phyloP scores from a whole-genome alignment of 2,888 invertebrate genomes.

The Drosophila multiciliata region DNA sequence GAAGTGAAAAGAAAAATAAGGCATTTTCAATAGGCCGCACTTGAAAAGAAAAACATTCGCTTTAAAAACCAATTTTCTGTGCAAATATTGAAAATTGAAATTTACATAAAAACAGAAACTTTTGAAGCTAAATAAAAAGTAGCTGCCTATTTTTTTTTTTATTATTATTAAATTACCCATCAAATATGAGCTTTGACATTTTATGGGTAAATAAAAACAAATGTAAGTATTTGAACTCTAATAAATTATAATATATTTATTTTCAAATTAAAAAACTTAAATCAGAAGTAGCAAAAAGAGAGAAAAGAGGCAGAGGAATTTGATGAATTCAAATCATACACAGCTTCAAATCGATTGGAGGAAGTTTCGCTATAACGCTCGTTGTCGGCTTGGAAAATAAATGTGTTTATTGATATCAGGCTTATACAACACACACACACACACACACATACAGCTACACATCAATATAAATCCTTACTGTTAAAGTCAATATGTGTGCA shows the following conservation, averaged over 20 bases:
- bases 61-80: slow-evolving; percentile 59
- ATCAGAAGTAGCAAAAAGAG: background rate
- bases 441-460: slow-evolving; percentile 11
- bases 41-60: slow-evolving; percentile 40
- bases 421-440: slow-evolving; percentile 18
- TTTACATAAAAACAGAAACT: slow-evolving; percentile 13
- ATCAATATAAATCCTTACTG: slow-evolving; percentile 66
- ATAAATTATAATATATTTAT: background rate
- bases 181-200: background rate
- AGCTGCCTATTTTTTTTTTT: background rate
- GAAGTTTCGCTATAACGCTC: slow-evolving; percentile 8
- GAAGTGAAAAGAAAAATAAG: slow-evolving; percentile 28
- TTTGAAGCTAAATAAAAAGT: background rate
- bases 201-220: background rate
- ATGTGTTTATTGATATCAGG: slow-evolving; percentile 58
- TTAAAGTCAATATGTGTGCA: slow-evolving; percentile 68
- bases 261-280: background rate
- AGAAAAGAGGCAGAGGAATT: background rate
- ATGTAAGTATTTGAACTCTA: background rate
- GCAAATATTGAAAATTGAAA: slow-evolving; percentile 64
- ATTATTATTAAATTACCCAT: background rate
- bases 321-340: slow-evolving; percentile 2
- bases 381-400: slow-evolving; percentile 44
- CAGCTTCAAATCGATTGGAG: slow-evolving; percentile 15
- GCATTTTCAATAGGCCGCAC: slow-evolving; percentile 27